phyloP scores from a whole-genome alignment of 2,797 vertebrate species.

The Sphenopsis melanotis region DNA sequence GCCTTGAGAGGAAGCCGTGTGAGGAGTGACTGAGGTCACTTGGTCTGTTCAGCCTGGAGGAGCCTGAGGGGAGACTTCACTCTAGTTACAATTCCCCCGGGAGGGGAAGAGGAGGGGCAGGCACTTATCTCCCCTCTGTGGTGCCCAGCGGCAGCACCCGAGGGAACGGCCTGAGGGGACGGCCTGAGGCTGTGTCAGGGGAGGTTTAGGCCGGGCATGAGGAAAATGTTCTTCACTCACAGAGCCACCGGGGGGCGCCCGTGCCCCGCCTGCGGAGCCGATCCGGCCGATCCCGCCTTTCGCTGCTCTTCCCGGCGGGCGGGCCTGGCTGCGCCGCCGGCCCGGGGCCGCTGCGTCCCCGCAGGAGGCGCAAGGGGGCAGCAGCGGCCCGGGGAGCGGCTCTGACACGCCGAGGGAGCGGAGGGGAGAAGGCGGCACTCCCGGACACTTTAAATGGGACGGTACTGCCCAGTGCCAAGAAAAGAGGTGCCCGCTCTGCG shows the following conservation, averaged over 20 bases:
- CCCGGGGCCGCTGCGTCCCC: not conserved
- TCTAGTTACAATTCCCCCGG: fast-evolving
- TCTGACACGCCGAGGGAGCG: fast-evolving
- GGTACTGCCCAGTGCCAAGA: not conserved
- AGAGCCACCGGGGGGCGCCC: not conserved
- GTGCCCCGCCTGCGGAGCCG: not conserved
- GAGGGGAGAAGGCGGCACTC: fast-evolving
- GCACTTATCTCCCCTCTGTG: too few species aligned
- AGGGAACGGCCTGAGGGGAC: too few species aligned
- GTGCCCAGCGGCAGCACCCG: not conserved
- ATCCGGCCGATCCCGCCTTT: not conserved
- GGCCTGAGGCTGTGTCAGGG: not conserved
- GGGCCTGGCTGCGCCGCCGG: fast-evolving
- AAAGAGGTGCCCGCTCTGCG: not conserved
- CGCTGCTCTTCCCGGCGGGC: fast-evolving
- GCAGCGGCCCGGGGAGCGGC: not conserved
- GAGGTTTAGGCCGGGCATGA: fast-evolving
- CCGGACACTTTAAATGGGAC: fast-evolving
- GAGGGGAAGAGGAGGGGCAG: not conserved
- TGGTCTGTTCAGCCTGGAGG: not conserved
- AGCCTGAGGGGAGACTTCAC: not conserved
- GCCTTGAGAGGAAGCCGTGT: fast-evolving
- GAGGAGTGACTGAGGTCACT: fast-evolving
- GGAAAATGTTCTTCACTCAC: not conserved
- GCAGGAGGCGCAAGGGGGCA: not conserved